Percentiles rank a stretch among this genome's conserved stretches.
Conservation (phyloP, 1,140 invertebrate species). For the Ceratina japonica region DNA sequence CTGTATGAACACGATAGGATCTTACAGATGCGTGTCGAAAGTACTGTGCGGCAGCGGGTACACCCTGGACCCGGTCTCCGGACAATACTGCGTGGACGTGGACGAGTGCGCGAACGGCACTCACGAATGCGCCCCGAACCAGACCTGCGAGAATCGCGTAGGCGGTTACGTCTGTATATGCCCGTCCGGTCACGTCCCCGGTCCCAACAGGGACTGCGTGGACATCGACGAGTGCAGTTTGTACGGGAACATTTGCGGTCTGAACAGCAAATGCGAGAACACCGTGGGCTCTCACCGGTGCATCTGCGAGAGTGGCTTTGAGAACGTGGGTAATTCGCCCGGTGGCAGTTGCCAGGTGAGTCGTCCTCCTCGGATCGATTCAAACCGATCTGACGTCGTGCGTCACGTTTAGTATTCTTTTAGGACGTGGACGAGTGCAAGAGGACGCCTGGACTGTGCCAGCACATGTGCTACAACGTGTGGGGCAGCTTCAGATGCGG, state of each 20-base stretch:
- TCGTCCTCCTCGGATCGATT: background rate
- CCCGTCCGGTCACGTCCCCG: slow-evolving; percentile 78
- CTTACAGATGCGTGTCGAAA: slow-evolving; percentile 82
- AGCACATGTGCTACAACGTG: slow-evolving; percentile 91
- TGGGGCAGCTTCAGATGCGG: slow-evolving; percentile 91
- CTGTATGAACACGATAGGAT: slow-evolving; percentile 82
- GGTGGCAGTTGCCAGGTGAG: slow-evolving; percentile 77
- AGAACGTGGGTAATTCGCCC: slow-evolving; percentile 76
- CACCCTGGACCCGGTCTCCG: slow-evolving; percentile 77
- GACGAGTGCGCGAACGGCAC: slow-evolving; percentile 85
- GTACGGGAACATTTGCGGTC: slow-evolving; percentile 72
- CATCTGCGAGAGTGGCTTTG: slow-evolving; percentile 85
- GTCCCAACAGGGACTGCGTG: slow-evolving; percentile 75
- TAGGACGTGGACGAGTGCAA: slow-evolving; percentile 85
- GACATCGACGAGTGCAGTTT: slow-evolving; percentile 85
- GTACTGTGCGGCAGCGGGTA: slow-evolving; percentile 88
- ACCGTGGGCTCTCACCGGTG: slow-evolving; percentile 83
- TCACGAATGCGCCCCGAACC: slow-evolving; percentile 84
- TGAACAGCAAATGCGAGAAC: slow-evolving; percentile 80
- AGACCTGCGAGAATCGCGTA: slow-evolving; percentile 86
- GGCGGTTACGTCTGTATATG: slow-evolving; percentile 89
- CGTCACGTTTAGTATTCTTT: background rate
- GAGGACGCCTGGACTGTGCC: slow-evolving; percentile 84
- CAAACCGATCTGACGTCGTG: no score
- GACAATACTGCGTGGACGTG: slow-evolving; percentile 81